Conservation (phyloP, 2,113 vertebrate species). For the Epinephelus lanceolatus region DNA sequence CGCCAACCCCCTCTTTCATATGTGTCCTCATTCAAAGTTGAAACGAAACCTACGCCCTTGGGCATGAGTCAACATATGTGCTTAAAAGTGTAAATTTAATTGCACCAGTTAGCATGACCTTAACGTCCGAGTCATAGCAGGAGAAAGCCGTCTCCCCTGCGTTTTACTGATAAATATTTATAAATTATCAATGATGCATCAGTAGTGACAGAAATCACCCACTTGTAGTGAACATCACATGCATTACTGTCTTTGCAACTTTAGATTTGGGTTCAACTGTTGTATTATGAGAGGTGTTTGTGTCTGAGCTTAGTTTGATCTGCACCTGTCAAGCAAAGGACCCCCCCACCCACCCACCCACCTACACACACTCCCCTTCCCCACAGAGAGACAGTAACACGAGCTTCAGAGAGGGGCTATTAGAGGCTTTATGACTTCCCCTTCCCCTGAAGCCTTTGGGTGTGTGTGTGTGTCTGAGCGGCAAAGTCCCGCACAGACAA, state of each 20-base stretch:
- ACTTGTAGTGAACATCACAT: not conserved
- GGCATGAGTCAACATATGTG: not conserved
- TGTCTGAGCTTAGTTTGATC: conserved; percentile 45
- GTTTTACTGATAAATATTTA: not conserved
- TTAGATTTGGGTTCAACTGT: not conserved
- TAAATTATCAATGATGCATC: not conserved
- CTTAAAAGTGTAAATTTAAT: not conserved
- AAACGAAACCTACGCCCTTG: no score
- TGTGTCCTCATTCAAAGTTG: no score
- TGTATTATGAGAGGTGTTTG: conserved; percentile 19
- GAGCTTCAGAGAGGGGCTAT: conserved; percentile 73
- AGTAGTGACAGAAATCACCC: not conserved
- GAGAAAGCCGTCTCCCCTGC: not conserved
- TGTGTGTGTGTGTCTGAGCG: conserved; percentile 55
- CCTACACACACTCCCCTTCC: not conserved
- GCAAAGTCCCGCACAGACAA: conserved; percentile 64
- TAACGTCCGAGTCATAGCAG: not conserved
- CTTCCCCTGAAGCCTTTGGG: conserved; percentile 50
- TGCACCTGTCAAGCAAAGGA: conserved; percentile 66
- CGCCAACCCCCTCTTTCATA: no score
- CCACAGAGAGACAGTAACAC: conserved; percentile 52
- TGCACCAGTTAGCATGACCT: not conserved
- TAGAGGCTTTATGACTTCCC: conserved; percentile 82
- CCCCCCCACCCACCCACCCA: not conserved
- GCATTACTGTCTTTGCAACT: not conserved